Percentiles rank a stretch among this genome's conserved stretches.
Evolutionary conservation across 2,888 invertebrate genomes (phyloP).

Genomic region (Rhopalosiphum nymphaeae): DNA sequence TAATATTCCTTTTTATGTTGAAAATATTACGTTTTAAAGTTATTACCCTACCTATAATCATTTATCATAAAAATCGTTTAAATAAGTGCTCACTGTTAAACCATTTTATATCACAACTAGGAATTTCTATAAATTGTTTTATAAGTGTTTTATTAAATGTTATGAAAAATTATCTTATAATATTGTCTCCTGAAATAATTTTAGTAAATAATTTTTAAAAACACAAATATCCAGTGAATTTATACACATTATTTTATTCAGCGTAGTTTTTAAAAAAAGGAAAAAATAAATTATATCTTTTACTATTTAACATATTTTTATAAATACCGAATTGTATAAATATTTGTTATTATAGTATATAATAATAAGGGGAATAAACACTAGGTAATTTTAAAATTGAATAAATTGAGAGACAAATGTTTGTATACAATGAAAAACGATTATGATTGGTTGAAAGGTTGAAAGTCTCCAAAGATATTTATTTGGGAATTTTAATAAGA

Average conservation of each 20-base stretch:
- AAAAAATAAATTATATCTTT: neutral
- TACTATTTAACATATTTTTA: too few species aligned
- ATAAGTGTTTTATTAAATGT: neutral
- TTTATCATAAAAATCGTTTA: neutral
- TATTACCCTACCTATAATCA: neutral
- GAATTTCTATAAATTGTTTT: neutral
- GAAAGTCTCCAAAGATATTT: too few species aligned
- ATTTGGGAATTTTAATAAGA: too few species aligned
- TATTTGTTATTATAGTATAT: too few species aligned
- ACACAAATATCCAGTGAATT: too few species aligned
- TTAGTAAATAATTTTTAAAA: too few species aligned
- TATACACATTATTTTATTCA: neutral
- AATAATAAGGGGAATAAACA: too few species aligned
- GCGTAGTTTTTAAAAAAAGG: neutral
- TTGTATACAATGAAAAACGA: too few species aligned
- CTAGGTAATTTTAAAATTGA: too few species aligned
- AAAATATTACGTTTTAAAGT: neutral
- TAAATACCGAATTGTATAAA: too few species aligned
- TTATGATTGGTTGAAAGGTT: too few species aligned
- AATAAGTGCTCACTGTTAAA: neutral
- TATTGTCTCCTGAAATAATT: neutral
- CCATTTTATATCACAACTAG: neutral
- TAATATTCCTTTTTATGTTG: slow-evolving; percentile 51
- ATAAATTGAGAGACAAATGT: too few species aligned
- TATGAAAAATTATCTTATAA: neutral